A percentile compares a stretch with the other conserved stretches of the same genome.
These are phyloP conservation scores for Pyrrhia umbra DNA, from an alignment of 2,888 invertebrate genomes.

Conservation along the genomic window DNA sequence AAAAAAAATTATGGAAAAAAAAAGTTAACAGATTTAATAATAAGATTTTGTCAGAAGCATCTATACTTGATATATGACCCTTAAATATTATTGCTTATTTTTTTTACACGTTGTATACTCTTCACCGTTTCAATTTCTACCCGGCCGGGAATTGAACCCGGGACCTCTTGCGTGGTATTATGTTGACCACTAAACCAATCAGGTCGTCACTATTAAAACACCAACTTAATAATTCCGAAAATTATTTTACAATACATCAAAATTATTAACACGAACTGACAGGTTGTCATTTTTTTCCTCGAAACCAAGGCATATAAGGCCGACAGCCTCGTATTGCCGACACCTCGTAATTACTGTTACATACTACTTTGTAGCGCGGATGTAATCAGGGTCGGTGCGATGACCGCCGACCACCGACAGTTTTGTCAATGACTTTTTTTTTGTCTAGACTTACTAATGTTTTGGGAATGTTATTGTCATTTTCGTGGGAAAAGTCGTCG, in stretches of 20 bases:
- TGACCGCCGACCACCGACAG: constrained; percentile 41
- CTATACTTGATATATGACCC: no score
- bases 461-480: not conserved
- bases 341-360: not conserved
- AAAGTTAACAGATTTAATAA: no score
- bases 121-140: no score
- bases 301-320: constrained; percentile 6
- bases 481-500: not conserved
- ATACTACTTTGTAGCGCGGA: constrained; percentile 42
- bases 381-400: constrained; percentile 38
- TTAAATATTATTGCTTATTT: no score
- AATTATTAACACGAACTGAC: constrained; percentile 39
- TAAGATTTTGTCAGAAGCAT: no score
- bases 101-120: no score
- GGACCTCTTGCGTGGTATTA: no score
- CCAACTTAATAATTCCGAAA: not conserved
- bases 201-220: no score
- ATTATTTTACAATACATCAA: constrained; percentile 21
- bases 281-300: constrained; percentile 21
- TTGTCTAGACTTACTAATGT: constrained; percentile 16
- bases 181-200: no score
- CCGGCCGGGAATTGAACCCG: no score
- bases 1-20: no score
- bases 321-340: constrained; percentile 24
- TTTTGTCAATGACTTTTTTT: constrained; percentile 24